These are phyloP conservation scores for Argya squamiceps DNA, from an alignment of 2,797 vertebrate genomes.

Conservation along the genomic window DNA sequence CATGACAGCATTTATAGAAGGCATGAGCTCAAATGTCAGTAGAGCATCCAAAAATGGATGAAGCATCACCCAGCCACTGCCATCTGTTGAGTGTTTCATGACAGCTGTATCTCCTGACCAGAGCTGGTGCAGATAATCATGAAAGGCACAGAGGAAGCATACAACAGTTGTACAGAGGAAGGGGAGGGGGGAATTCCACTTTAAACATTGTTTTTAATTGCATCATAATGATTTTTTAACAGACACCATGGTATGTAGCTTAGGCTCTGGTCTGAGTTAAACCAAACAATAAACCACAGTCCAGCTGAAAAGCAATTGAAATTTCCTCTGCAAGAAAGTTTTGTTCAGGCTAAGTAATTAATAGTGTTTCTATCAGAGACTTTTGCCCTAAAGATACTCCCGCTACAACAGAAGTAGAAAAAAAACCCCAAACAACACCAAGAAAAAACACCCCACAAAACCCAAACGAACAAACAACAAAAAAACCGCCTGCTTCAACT, in stretches of 20 bases:
- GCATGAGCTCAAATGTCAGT: conserved; percentile 69
- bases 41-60: conserved; percentile 67
- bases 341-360: conserved; percentile 67
- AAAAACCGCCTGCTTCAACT: neutral
- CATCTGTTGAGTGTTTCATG: conserved; percentile 79
- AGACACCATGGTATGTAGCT: conserved; percentile 64
- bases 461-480: neutral
- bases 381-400: conserved; percentile 59
- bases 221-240: conserved; percentile 78
- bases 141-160: conserved; percentile 50
- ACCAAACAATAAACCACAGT: conserved; percentile 73
- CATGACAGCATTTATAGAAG: conserved; percentile 70
- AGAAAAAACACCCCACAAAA: neutral
- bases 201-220: conserved; percentile 76
- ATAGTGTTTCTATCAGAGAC: conserved; percentile 50
- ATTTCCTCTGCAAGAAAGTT: conserved; percentile 66
- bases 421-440: neutral
- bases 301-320: conserved; percentile 71
- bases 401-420: conserved; percentile 11
- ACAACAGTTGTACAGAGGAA: neutral
- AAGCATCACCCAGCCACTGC: conserved; percentile 64
- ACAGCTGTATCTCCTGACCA: conserved; percentile 80
- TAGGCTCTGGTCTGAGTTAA: conserved; percentile 69
- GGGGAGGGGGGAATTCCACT: conserved; percentile 32
- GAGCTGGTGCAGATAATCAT: conserved; percentile 62